Percentiles rank a stretch among this genome's conserved stretches.
These are phyloP conservation scores for Leptinotarsa peninsularis DNA, from an alignment of 2,888 invertebrate species.

Conservation along the genomic window DNA sequence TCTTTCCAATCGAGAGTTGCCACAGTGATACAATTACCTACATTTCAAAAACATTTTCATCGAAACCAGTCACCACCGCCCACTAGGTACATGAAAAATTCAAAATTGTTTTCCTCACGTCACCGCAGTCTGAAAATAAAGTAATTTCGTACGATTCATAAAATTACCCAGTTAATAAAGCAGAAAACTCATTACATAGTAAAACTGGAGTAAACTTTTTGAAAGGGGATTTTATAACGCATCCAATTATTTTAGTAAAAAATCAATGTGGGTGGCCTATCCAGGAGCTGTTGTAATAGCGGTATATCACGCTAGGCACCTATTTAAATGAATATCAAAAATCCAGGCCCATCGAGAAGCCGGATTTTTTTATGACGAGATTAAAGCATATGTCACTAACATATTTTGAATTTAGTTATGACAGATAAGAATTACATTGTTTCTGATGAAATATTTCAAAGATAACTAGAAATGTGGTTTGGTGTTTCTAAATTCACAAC, in stretches of 20 bases:
- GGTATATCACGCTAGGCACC: conserved; percentile 9
- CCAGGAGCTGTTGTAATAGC: conserved; percentile 11
- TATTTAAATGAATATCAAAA: neutral
- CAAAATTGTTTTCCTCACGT: conserved; percentile 7
- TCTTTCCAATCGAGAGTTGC: neutral
- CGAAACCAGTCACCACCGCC: neutral
- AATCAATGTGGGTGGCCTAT: conserved; percentile 18
- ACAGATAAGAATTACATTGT: no score
- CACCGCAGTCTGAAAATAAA: neutral
- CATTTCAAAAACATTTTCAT: conserved; percentile 2
- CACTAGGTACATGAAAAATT: neutral
- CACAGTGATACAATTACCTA: neutral
- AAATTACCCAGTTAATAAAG: conserved; percentile 8
- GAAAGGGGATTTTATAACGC: neutral
- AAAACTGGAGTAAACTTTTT: conserved; percentile 15
- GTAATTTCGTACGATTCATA: neutral
- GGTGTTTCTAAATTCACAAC: no score
- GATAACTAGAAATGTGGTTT: no score
- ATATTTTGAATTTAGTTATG: no score
- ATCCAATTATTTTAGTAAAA: conserved; percentile 4
- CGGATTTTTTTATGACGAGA: no score
- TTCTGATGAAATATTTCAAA: no score
- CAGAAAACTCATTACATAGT: neutral
- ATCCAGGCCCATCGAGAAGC: no score
- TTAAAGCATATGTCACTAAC: no score